Base-by-base conservation (phyloP, 2,113 vertebrate species). In the Gallinago undulata region DNA sequence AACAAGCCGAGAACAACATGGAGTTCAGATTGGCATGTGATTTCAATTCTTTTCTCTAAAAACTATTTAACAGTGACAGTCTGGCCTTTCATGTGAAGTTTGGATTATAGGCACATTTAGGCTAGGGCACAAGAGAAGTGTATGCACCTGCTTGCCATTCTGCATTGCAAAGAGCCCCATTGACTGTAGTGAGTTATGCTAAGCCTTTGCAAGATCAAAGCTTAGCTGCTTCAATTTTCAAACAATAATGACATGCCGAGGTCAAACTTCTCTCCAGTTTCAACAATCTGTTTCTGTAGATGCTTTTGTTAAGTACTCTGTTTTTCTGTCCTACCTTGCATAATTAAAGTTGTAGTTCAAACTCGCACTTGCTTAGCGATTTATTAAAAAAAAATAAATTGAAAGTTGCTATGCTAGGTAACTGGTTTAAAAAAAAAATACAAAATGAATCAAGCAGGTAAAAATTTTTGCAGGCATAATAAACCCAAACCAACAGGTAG, bases 231-330 rank as follows among this genome's bases (percentile, higher is more conserved):
- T 97, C 87, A 77, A 68, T 91, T 95, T 94, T 89, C 64, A 84
- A 87, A 75, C 80, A 95, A 43, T 63, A 94, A 93, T 51, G 59
- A 67, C 57, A 67, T 57, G 69, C 41, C 43, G 94, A 88, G 81
- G 96, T 97, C 77, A 93, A 85, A 56, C 50, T 90, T 95, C 13
- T 76, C 35, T 94, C 77, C 17, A 89, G 47, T 93, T 96, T 96
- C 67, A 93, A 50, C 50, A 92, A 81, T 87, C 85, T 92, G 48
- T 83, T 97, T 96, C 87, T 93, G 72, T 63, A 94, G 55, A 75
- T 95, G 70, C 82, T 97, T 97, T 86, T 91, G 24, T 91, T 64
- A 67, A 70, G 27, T 39, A 59, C 50, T 91, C 21, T 64, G 41
- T 27, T 94, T 82, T 95, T 94, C 91, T 50, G 14, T 87, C 28